phyloP scores from a whole-genome alignment of 2,797 vertebrate species.

The Peromyscus nudipes region DNA sequence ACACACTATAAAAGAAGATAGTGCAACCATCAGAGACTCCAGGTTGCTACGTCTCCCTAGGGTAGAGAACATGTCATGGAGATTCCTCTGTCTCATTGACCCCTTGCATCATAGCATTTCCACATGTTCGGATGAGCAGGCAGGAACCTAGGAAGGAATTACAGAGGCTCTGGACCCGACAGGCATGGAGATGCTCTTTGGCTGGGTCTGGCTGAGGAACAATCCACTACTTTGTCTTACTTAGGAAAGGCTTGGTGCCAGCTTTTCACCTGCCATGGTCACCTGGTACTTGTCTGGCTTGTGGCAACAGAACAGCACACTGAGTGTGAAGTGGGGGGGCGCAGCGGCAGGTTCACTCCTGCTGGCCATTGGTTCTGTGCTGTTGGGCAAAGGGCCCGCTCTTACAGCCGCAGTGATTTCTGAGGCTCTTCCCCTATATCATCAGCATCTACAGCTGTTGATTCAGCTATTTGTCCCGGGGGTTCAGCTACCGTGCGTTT shows the following conservation, averaged over 20 bases:
- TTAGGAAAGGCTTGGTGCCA: not conserved
- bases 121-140: constrained; percentile 15
- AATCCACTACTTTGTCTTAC: constrained; percentile 11
- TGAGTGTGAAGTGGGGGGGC: not conserved
- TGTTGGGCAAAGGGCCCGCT: not conserved
- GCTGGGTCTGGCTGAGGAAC: constrained; percentile 4
- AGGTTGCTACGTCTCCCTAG: not conserved
- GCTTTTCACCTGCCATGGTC: not conserved
- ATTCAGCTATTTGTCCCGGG: not conserved
- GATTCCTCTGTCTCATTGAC: not conserved
- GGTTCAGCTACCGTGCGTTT: not conserved
- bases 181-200: not conserved
- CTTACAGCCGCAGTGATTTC: not conserved
- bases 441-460: not conserved
- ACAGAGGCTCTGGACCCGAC: constrained; percentile 23
- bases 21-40: not conserved
- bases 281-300: not conserved
- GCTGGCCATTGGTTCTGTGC: not conserved
- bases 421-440: constrained; percentile 5
- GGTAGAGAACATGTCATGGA: not conserved
- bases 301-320: not conserved
- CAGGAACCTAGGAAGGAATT: constrained; percentile 41
- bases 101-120: not conserved
- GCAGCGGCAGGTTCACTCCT: not conserved
- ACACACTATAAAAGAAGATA: not conserved